Evolutionary conservation across 2,888 invertebrate genomes (phyloP).

Genomic region (Liodrosophila aerea): DNA sequence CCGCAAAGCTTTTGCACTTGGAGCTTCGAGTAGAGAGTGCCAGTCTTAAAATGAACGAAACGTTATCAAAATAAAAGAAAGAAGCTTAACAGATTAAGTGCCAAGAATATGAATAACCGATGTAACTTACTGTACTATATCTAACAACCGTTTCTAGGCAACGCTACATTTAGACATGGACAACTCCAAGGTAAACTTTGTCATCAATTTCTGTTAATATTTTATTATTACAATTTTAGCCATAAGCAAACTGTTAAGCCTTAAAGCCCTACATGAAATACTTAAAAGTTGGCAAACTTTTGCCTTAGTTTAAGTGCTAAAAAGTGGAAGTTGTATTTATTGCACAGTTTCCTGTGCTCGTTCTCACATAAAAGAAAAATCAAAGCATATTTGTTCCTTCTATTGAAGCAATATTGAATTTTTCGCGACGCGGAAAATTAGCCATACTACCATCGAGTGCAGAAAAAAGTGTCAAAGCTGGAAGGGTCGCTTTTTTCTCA

Average conservation of each 20-base stretch:
- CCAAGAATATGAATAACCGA: too few relatives aligned
- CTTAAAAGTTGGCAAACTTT: too few relatives aligned
- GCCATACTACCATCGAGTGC: too few relatives aligned
- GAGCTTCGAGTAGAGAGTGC: too few relatives aligned
- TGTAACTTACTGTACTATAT: constrained; percentile 40
- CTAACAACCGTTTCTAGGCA: constrained; percentile 49
- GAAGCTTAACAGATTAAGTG: too few relatives aligned
- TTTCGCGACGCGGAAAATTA: constrained; percentile 34
- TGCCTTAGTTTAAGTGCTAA: too few relatives aligned
- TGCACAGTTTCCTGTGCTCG: constrained; percentile 8
- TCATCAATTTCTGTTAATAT: too few relatives aligned
- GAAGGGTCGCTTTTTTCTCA: constrained; percentile 1
- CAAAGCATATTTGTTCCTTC: constrained; percentile 23
- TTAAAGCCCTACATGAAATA: too few relatives aligned
- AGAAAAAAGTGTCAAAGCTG: constrained; percentile 24
- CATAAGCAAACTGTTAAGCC: too few relatives aligned
- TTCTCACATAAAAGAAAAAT: constrained; percentile 9
- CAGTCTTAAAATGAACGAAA: constrained; percentile 13
- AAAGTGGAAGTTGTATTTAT: constrained; percentile 6
- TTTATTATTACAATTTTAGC: too few relatives aligned
- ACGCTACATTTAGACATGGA: constrained; percentile 61
- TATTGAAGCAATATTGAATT: constrained; percentile 42
- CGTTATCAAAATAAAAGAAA: constrained; percentile 4
- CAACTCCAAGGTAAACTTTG: constrained; percentile 58
- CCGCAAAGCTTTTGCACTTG: too few relatives aligned